These are phyloP conservation scores for Zelostemma sp. DNA, from an alignment of 1,140 invertebrate genomes.

Conservation along the genomic window DNA sequence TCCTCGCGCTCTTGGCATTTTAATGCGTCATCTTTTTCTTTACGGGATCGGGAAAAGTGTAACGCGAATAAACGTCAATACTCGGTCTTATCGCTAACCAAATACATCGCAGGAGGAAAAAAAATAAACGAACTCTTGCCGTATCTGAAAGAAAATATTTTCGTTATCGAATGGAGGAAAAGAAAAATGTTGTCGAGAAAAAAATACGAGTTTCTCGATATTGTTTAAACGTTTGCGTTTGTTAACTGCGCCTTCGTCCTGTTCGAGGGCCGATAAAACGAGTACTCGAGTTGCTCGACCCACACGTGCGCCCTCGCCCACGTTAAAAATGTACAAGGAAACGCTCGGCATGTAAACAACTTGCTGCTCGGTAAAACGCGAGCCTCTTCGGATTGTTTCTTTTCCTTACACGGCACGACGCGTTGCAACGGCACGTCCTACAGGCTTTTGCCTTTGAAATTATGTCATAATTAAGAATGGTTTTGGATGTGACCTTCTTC, in stretches of 20 bases:
- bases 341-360: constrained; percentile 30
- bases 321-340: constrained; percentile 37
- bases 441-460: constrained; percentile 18
- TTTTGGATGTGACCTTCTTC: too few relatives aligned
- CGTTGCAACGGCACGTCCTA: constrained; percentile 7
- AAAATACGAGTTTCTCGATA: too few relatives aligned
- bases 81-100: too few relatives aligned
- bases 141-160: not conserved
- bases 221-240: too few relatives aligned
- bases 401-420: constrained; percentile 16
- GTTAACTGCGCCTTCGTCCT: too few relatives aligned
- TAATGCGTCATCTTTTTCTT: too few relatives aligned
- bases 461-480: constrained; percentile 22
- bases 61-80: too few relatives aligned
- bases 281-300: constrained; percentile 8
- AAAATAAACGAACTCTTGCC: constrained; percentile 5
- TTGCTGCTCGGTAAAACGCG: constrained; percentile 3
- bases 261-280: constrained; percentile 29
- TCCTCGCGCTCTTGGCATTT: too few relatives aligned
- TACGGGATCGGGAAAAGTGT: constrained; percentile 1
- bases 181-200: too few relatives aligned
- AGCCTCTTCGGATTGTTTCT: constrained; percentile 25
- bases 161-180: too few relatives aligned
- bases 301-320: constrained; percentile 33
- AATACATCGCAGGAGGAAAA: constrained; percentile 6